Evolutionary conservation across 2,888 invertebrate species (phyloP).

Genomic region (Polydrusus pterygomalis): DNA sequence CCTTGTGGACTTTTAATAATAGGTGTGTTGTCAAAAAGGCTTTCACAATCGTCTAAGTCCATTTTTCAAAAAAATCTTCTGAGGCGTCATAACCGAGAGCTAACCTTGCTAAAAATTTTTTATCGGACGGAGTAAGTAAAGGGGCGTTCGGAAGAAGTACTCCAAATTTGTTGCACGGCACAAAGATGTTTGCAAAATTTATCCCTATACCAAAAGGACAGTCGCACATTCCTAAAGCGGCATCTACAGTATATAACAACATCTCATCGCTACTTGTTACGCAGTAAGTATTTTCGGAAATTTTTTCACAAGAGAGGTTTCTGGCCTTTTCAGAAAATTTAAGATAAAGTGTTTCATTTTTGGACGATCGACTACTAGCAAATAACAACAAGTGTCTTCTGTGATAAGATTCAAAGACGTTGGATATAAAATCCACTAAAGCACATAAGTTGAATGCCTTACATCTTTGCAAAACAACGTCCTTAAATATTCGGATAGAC

Average conservation of each 20-base stretch:
- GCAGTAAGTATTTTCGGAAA: slow-evolving; percentile 22
- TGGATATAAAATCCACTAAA: no score
- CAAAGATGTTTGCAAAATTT: neutral
- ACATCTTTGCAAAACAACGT: slow-evolving; percentile 1
- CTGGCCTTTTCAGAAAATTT: slow-evolving; percentile 28
- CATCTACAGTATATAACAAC: slow-evolving; percentile 8
- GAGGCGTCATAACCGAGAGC: neutral
- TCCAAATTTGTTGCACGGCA: neutral
- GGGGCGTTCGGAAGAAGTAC: slow-evolving; percentile 1
- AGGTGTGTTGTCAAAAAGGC: slow-evolving; percentile 5
- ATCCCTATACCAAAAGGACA: slow-evolving; percentile 6
- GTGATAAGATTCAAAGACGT: slow-evolving; percentile 3
- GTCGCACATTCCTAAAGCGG: slow-evolving; percentile 12
- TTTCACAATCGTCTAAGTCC: neutral
- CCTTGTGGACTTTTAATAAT: neutral
- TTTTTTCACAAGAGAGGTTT: slow-evolving; percentile 30
- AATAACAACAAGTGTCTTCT: slow-evolving; percentile 33
- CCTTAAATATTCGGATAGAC: slow-evolving; percentile 16
- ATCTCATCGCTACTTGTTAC: slow-evolving; percentile 24
- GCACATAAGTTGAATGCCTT: no score
- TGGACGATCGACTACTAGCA: slow-evolving; percentile 29
- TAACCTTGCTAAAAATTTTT: neutral
- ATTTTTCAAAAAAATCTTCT: slow-evolving; percentile 3
- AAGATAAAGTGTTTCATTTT: slow-evolving; percentile 12
- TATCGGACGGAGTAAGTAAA: neutral